Conservation (phyloP, 1,140 invertebrate genomes). For the Melanaphis sacchari region DNA sequence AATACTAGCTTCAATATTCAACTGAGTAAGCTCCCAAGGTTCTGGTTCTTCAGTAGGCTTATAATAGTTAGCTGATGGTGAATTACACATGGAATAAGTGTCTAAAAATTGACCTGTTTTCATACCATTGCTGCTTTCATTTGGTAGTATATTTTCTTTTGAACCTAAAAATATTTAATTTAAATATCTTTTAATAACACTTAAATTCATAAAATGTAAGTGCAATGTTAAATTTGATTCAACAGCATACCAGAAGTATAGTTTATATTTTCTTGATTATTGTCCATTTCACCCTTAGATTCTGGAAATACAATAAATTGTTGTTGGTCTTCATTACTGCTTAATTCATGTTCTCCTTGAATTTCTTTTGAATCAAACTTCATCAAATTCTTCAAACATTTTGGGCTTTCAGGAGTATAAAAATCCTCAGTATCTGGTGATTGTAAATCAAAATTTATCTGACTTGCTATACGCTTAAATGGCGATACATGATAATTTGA, state of each 20-base stretch:
- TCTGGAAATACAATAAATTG: slow-evolving; percentile 66
- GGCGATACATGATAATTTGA: slow-evolving; percentile 68
- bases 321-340: slow-evolving; percentile 62
- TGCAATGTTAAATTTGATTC: background rate
- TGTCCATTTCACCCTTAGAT: slow-evolving; percentile 60
- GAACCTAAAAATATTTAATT: background rate
- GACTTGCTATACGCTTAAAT: slow-evolving; percentile 78
- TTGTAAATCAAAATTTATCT: slow-evolving; percentile 72
- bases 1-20: slow-evolving; percentile 89
- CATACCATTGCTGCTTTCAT: slow-evolving; percentile 59
- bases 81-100: slow-evolving; percentile 77
- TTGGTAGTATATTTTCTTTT: slow-evolving; percentile 23
- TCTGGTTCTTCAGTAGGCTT: slow-evolving; percentile 84
- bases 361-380: slow-evolving; percentile 58
- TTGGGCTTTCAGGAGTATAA: slow-evolving; percentile 72
- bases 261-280: slow-evolving; percentile 60
- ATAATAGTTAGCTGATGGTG: slow-evolving; percentile 81
- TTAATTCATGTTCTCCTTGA: slow-evolving; percentile 40
- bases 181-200: background rate
- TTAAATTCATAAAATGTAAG: background rate
- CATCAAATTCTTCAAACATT: slow-evolving; percentile 59
- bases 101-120: slow-evolving; percentile 69
- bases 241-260: background rate
- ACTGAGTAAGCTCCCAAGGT: slow-evolving; percentile 85
- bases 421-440: slow-evolving; percentile 77